Evolutionary conservation across 2,797 vertebrate genomes (phyloP).

Genomic region (Mus spretus): DNA sequence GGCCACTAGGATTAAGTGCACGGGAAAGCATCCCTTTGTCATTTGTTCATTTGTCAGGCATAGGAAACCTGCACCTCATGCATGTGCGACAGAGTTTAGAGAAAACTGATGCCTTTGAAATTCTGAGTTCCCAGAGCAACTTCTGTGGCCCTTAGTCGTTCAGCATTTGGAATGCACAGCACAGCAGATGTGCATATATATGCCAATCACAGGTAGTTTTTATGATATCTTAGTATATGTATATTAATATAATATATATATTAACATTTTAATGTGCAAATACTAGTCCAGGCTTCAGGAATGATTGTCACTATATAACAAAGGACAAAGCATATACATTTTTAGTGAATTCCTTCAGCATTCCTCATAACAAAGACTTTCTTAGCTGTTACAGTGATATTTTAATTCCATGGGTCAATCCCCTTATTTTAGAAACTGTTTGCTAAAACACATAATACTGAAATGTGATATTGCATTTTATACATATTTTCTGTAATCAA

Average conservation of each 20-base stretch:
- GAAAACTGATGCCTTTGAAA: not conserved
- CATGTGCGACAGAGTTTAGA: too few species aligned
- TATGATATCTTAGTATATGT: not conserved
- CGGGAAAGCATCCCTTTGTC: not conserved
- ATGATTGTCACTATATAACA: not conserved
- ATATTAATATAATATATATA: not conserved
- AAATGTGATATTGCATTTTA: not conserved
- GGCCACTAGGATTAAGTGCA: not conserved
- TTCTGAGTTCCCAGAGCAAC: not conserved
- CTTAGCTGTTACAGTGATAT: not conserved
- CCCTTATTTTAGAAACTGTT: slow-evolving; percentile 11
- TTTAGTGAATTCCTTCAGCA: not conserved
- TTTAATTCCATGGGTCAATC: not conserved
- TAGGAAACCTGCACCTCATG: not conserved
- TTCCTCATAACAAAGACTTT: not conserved
- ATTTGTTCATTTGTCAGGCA: not conserved
- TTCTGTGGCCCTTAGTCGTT: not conserved
- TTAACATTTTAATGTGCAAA: not conserved
- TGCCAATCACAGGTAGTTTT: not conserved
- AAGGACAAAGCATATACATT: not conserved
- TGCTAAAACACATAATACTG: not conserved
- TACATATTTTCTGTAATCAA: not conserved
- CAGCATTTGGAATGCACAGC: not conserved
- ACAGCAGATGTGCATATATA: not conserved
- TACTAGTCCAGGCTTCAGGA: not conserved